These are phyloP conservation scores for Melanerpes aurifrons DNA, from an alignment of 2,113 vertebrate species.

Conservation along the genomic window DNA sequence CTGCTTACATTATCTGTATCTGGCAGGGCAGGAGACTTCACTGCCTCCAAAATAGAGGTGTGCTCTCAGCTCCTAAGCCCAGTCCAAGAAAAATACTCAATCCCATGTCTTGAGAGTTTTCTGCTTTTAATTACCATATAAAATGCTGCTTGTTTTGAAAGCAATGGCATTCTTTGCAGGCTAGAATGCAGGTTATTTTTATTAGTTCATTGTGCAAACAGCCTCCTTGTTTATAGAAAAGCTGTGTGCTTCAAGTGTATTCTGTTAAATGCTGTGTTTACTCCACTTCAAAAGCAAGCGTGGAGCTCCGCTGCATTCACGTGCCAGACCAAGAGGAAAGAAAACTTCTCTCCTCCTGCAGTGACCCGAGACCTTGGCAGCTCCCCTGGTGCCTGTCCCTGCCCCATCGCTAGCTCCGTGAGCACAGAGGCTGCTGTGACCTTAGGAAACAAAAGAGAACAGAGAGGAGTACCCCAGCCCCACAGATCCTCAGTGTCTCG, in stretches of 20 bases:
- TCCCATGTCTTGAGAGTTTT: slow-evolving; percentile 47
- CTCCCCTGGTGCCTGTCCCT: background rate
- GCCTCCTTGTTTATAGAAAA: slow-evolving; percentile 64
- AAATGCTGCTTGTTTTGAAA: slow-evolving; percentile 70
- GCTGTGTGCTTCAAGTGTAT: slow-evolving; percentile 33
- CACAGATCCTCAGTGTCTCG: background rate
- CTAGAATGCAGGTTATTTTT: slow-evolving; percentile 74
- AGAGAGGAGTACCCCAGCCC: background rate
- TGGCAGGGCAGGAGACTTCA: slow-evolving; percentile 17
- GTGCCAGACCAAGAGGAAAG: background rate
- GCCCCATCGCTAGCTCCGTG: rapidly evolving
- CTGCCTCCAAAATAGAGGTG: slow-evolving; percentile 44
- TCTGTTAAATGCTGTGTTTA: slow-evolving; percentile 46
- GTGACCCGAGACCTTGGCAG: background rate
- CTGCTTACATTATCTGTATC: background rate
- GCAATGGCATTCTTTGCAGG: slow-evolving; percentile 65
- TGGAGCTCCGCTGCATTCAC: background rate
- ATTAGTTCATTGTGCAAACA: slow-evolving; percentile 72
- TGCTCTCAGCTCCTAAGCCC: background rate
- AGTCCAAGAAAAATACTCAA: slow-evolving; percentile 67
- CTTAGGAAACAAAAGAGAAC: background rate
- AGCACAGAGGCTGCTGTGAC: background rate
- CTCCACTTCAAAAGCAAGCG: slow-evolving; percentile 32
- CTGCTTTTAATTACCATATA: slow-evolving; percentile 70
- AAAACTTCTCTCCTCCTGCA: rapidly evolving